A percentile compares a stretch with the other conserved stretches of the same genome.
Evolutionary conservation across 1,140 invertebrate genomes (phyloP).

Genomic region (Pissodes strobi): DNA sequence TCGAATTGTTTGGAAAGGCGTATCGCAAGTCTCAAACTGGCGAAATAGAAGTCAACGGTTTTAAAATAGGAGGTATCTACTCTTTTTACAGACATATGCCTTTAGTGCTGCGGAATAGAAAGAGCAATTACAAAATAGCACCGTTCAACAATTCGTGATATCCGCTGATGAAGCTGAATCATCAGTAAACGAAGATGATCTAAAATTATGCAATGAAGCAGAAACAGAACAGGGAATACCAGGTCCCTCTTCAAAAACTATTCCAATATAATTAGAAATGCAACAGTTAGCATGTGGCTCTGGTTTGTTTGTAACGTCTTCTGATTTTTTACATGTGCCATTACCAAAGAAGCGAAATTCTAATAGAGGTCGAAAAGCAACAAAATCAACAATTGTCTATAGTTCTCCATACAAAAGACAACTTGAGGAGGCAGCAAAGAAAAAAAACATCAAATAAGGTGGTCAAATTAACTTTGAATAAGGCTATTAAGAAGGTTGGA

Average conservation of each 20-base stretch:
- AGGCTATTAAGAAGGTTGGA: neutral
- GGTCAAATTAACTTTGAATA: too few species aligned
- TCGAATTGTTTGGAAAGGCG: slow-evolving; percentile 12
- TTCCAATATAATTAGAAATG: too few species aligned
- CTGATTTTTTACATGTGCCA: slow-evolving; percentile 2
- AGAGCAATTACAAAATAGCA: neutral
- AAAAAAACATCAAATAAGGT: too few species aligned
- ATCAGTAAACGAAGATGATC: neutral
- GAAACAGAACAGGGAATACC: neutral
- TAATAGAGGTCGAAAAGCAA: too few species aligned
- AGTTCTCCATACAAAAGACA: neutral
- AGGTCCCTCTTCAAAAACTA: neutral
- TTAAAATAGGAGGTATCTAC: slow-evolving; percentile 11
- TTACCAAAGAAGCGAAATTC: neutral
- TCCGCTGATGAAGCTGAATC: neutral
- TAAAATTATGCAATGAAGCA: neutral
- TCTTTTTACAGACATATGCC: slow-evolving; percentile 2
- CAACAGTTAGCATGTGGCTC: slow-evolving; percentile 2
- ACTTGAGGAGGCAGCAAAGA: neutral
- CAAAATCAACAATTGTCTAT: too few species aligned
- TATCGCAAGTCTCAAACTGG: slow-evolving; percentile 12
- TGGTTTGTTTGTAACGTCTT: slow-evolving; percentile 13
- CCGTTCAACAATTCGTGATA: neutral
- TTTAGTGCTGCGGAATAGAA: neutral
- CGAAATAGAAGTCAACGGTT: slow-evolving; percentile 3